These are phyloP conservation scores for Hestina assimilis DNA, from an alignment of 1,140 invertebrate species.

Conservation along the genomic window DNA sequence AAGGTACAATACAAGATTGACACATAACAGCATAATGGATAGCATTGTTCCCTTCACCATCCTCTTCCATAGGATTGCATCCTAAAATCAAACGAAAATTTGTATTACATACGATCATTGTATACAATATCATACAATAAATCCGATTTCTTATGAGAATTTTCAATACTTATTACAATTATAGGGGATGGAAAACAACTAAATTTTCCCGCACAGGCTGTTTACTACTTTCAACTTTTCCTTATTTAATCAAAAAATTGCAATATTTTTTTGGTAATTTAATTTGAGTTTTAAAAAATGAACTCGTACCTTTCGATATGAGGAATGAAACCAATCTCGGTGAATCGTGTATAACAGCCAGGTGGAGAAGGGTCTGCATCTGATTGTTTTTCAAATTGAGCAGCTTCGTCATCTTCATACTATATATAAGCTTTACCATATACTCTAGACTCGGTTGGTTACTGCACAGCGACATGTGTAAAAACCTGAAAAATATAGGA, in stretches of 20 bases:
- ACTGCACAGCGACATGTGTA: slow-evolving; percentile 62
- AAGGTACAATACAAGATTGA: slow-evolving; percentile 39
- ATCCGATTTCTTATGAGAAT: too few relatives aligned
- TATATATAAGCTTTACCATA: slow-evolving; percentile 60
- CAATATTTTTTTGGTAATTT: too few relatives aligned
- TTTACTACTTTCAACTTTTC: too few relatives aligned
- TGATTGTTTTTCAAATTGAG: slow-evolving; percentile 49
- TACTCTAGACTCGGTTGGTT: slow-evolving; percentile 58
- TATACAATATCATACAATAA: too few relatives aligned
- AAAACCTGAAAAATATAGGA: slow-evolving; percentile 41
- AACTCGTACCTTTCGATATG: slow-evolving; percentile 52
- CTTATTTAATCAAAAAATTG: too few relatives aligned
- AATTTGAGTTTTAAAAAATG: too few relatives aligned
- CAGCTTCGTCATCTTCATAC: slow-evolving; percentile 46
- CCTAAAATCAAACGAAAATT: too few relatives aligned
- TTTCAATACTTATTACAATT: too few relatives aligned
- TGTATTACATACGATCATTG: too few relatives aligned
- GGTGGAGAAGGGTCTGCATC: slow-evolving; percentile 53
- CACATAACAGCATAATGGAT: slow-evolving; percentile 57
- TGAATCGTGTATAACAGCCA: slow-evolving; percentile 50
- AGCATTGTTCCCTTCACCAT: slow-evolving; percentile 51
- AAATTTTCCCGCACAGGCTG: too few relatives aligned
- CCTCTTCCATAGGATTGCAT: slow-evolving; percentile 54
- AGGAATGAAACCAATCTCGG: slow-evolving; percentile 47
- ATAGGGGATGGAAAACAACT: too few relatives aligned